Evolutionary conservation across 2,888 invertebrate genomes (phyloP).

Genomic region (Dendrolimus pini): DNA sequence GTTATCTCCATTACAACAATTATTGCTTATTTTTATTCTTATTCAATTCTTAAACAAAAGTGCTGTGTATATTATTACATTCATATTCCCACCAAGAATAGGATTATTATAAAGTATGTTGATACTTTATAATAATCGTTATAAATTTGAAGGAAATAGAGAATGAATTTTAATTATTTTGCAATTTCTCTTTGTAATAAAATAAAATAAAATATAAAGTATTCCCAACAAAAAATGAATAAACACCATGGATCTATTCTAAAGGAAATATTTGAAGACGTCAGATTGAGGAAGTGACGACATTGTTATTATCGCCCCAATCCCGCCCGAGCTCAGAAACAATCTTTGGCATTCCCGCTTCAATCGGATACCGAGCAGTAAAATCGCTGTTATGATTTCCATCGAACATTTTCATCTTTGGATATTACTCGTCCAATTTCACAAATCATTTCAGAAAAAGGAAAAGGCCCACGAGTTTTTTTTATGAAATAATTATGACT

Average conservation of each 20-base stretch:
- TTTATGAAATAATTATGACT: slow-evolving; percentile 4
- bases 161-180: too few species aligned
- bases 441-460: slow-evolving; percentile 5
- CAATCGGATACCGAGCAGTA: slow-evolving; percentile 53
- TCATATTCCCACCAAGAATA: too few species aligned
- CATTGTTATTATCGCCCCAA: slow-evolving; percentile 70
- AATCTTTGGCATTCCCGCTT: slow-evolving; percentile 54
- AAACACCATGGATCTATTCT: slow-evolving; percentile 39
- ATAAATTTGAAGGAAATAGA: too few species aligned
- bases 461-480: too few species aligned
- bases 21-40: too few species aligned
- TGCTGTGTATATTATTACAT: too few species aligned
- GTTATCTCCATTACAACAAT: too few species aligned
- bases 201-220: too few species aligned
- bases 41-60: too few species aligned
- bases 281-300: slow-evolving; percentile 68
- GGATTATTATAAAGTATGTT: too few species aligned
- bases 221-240: slow-evolving; percentile 12
- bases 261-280: slow-evolving; percentile 62
- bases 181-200: too few species aligned
- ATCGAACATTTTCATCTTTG: slow-evolving; percentile 41
- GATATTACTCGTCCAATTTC: slow-evolving; percentile 37
- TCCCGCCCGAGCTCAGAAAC: slow-evolving; percentile 52
- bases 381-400: slow-evolving; percentile 60
- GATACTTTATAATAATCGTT: too few species aligned